Evolutionary conservation across 2,113 vertebrate species (phyloP).

Genomic region (Lepus americanus): DNA sequence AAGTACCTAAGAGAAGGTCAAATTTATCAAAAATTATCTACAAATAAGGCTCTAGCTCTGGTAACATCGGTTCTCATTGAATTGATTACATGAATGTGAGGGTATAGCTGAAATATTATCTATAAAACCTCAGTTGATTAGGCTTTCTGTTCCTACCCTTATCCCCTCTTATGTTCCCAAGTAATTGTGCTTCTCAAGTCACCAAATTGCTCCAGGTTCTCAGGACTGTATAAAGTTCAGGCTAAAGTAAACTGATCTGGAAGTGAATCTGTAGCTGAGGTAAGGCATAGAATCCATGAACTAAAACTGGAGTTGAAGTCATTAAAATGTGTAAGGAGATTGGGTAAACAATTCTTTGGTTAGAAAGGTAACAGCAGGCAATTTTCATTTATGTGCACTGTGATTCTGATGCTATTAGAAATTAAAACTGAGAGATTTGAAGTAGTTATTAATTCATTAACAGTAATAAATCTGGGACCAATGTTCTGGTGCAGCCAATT

Average conservation of each 20-base stretch:
- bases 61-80: neutral
- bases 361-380: neutral
- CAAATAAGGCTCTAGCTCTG: neutral
- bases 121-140: constrained; percentile 25
- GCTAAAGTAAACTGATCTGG: neutral
- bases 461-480: too few species aligned
- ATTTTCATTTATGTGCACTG: neutral
- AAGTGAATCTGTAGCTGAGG: neutral
- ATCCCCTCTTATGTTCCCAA: neutral
- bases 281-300: neutral
- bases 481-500: too few species aligned
- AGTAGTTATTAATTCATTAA: constrained; percentile 32
- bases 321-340: neutral
- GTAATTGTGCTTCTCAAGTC: constrained; percentile 3
- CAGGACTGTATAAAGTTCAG: neutral
- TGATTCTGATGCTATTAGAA: constrained; percentile 12
- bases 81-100: neutral
- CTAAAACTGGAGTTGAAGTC: neutral
- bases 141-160: neutral
- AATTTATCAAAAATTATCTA: neutral
- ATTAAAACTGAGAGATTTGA: neutral
- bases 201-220: neutral
- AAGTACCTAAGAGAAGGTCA: neutral
- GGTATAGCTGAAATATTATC: neutral
- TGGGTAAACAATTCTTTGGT: neutral